A percentile compares a stretch with the other conserved stretches of the same genome.
Evolutionary conservation across 1,140 invertebrate species (phyloP).

Genomic region (Apolygus lucorum): DNA sequence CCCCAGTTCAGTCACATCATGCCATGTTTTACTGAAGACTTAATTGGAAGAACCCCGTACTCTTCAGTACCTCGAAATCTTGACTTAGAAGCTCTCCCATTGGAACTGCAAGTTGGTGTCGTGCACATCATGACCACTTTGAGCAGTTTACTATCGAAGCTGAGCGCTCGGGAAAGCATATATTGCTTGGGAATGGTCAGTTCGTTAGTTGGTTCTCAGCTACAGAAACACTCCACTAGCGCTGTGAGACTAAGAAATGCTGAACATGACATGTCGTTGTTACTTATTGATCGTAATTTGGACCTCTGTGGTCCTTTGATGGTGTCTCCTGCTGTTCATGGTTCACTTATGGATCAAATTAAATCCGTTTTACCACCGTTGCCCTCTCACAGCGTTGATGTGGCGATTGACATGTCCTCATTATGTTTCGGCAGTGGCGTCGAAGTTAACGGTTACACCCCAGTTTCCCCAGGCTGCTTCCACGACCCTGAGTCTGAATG

Average conservation of each 20-base stretch:
- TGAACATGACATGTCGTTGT: constrained; percentile 38
- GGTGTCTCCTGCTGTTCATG: constrained; percentile 33
- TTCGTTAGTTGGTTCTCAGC: constrained; percentile 39
- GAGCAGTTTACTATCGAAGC: constrained; percentile 38
- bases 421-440: constrained; percentile 31
- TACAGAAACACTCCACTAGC: constrained; percentile 36
- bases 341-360: constrained; percentile 41
- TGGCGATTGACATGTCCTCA: constrained; percentile 40
- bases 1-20: constrained; percentile 39
- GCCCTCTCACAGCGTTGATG: constrained; percentile 39
- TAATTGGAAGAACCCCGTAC: not conserved
- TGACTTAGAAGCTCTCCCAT: constrained; percentile 25
- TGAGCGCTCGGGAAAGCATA: constrained; percentile 40
- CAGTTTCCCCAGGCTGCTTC: constrained; percentile 5
- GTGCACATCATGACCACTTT: constrained; percentile 34
- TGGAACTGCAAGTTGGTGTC: constrained; percentile 33
- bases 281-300: constrained; percentile 41
- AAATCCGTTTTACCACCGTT: constrained; percentile 38
- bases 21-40: constrained; percentile 36
- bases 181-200: constrained; percentile 41
- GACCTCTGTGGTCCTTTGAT: constrained; percentile 37
- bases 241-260: constrained; percentile 36
- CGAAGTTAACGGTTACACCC: not conserved
- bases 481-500: constrained; percentile 4
- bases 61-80: not conserved